Conservation (phyloP, 2,888 invertebrate species). For the Hetaerina titia region DNA sequence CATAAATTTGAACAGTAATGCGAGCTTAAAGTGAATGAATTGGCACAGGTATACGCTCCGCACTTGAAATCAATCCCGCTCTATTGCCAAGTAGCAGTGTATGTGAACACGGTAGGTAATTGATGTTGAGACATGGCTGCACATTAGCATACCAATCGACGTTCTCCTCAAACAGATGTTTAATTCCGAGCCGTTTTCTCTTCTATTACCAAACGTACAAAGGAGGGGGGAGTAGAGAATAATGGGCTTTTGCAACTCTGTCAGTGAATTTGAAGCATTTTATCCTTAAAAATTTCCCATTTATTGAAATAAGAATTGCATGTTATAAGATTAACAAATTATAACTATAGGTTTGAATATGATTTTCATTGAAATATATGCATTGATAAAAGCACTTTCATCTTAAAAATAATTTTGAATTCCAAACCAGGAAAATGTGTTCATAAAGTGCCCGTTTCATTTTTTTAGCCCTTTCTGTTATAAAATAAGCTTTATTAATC, state of each 20-base stretch:
- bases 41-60: background rate
- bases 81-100: background rate
- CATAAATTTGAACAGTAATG: background rate
- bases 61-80: background rate
- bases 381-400: too few species aligned
- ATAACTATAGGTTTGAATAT: too few species aligned
- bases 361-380: too few species aligned
- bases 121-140: background rate
- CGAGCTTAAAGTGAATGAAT: background rate
- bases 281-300: background rate
- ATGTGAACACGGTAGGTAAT: background rate
- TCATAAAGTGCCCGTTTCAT: background rate
- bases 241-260: background rate
- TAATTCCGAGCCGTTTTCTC: background rate
- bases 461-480: background rate
- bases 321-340: too few species aligned
- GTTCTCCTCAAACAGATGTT: background rate
- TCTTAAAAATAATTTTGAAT: too few species aligned
- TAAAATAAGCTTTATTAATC: background rate
- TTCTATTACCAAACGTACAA: background rate
- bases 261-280: background rate
- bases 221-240: background rate
- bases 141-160: background rate
- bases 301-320: background rate
- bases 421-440: too few species aligned